phyloP scores from a whole-genome alignment of 2,888 invertebrate species.

The Empis livida region DNA sequence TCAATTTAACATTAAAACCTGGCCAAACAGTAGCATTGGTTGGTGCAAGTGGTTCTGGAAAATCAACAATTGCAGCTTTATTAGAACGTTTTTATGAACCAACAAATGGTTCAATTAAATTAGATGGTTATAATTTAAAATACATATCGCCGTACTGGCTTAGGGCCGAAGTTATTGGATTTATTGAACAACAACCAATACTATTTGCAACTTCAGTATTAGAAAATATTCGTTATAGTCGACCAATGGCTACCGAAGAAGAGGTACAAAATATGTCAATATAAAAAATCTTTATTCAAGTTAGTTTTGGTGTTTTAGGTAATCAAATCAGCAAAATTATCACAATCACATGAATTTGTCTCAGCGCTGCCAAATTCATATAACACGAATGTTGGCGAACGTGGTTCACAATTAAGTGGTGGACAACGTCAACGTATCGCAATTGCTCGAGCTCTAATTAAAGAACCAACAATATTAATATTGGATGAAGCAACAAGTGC shows the following conservation, averaged over 20 bases:
- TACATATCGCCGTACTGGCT: constrained; percentile 59
- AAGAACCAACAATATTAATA: constrained; percentile 76
- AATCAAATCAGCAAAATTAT: constrained; percentile 63
- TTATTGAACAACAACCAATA: constrained; percentile 89
- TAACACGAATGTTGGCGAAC: constrained; percentile 74
- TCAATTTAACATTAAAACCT: constrained; percentile 67
- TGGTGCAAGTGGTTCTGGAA: constrained; percentile 84
- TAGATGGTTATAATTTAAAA: constrained; percentile 31
- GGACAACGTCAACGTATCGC: constrained; percentile 93
- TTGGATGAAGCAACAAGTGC: constrained; percentile 96
- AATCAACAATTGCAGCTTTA: constrained; percentile 82
- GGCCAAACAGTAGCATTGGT: constrained; percentile 88
- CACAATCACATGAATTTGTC: constrained; percentile 91
- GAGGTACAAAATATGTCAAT: constrained; percentile 39
- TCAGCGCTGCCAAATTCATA: constrained; percentile 69
- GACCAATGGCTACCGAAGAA: constrained; percentile 50
- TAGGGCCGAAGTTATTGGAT: constrained; percentile 67
- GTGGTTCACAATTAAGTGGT: constrained; percentile 84
- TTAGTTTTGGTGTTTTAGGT: constrained; percentile 39
- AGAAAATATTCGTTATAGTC: constrained; percentile 91
- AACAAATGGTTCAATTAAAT: constrained; percentile 27
- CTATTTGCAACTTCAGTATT: constrained; percentile 80
- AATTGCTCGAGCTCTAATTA: constrained; percentile 85
- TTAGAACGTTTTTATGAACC: constrained; percentile 60
- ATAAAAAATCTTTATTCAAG: not conserved